A percentile compares a stretch with the other conserved stretches of the same genome.
These are phyloP conservation scores for Felis catus DNA, from an alignment of 2,113 vertebrate species.

Conservation along the genomic window DNA sequence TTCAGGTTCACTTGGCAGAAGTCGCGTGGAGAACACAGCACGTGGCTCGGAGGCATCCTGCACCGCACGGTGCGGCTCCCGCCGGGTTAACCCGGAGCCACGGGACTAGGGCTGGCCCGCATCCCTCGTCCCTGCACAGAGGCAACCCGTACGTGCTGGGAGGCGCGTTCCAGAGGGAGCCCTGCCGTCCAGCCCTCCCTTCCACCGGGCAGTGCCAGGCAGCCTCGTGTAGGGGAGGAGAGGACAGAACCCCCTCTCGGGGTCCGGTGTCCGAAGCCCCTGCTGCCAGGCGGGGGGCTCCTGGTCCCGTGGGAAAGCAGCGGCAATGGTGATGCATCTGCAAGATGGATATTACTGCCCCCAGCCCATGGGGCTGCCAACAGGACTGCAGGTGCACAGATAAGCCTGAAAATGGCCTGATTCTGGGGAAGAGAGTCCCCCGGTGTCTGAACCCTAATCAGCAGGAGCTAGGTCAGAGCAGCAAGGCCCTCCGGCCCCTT, in stretches of 20 bases:
- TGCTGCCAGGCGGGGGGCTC: background rate
- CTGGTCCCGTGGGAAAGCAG: background rate
- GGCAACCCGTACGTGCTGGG: no score
- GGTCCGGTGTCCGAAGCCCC: background rate
- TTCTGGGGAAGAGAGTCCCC: background rate
- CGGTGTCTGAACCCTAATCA: background rate
- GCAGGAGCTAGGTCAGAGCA: background rate
- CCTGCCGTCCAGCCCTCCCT: background rate
- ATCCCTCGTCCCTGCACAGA: no score
- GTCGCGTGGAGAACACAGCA: background rate
- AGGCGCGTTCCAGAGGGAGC: rapidly evolving
- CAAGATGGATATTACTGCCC: background rate
- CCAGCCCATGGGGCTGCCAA: background rate
- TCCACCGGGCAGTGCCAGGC: rapidly evolving
- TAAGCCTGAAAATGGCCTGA: rapidly evolving
- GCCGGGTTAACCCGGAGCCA: background rate
- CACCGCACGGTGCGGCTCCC: rapidly evolving
- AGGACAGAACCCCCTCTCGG: rapidly evolving
- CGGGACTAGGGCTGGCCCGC: background rate
- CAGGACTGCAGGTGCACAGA: background rate
- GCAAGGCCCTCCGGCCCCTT: background rate
- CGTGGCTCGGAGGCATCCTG: rapidly evolving
- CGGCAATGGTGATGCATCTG: background rate
- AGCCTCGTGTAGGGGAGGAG: background rate
- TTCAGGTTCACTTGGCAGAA: background rate